Base-by-base conservation (phyloP, 2,797 vertebrate genomes). In the Morus bassanus region DNA sequence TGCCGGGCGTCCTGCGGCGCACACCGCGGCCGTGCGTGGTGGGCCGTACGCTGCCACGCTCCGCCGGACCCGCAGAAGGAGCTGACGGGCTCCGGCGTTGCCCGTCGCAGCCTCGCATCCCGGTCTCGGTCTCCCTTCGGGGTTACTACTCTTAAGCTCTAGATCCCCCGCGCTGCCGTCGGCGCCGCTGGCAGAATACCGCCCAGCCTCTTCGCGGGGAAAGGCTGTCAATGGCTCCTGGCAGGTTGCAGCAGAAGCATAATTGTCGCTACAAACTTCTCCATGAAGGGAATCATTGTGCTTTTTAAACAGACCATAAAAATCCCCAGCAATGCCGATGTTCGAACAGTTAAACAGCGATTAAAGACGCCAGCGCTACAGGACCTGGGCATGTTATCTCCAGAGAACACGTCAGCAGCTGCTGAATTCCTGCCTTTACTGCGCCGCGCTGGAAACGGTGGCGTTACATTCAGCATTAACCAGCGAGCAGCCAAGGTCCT, bases 81-180 rank as follows among this genome's bases (percentile, higher is more conserved):
- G 54, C 68, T 2, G n/a, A 4, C 1, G 9, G 48, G n/a, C 59
- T 35, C 50, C 2, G 39, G 30, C 4, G 2, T 16, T 11, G 39
- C 78, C 27, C 1, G 2, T 19, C 7, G 2, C 59, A 39, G 33
- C 41, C 50, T 51, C 3, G 0, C 16, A 19, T 11, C 25, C 43
- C 39, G 4, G 35, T 22, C 48, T 23, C 15, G 30, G 23, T 37
- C 33, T 9, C 31, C 39, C 39, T n/a, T 22, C 39, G 8, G 4
- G 25, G 18, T 25, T n/a, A 23, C 30, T 13, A 2, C 37, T 25
- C 48, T 11, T 9, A 19, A 39, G 57, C 75, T 16, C 30, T 22
- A 16, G 37, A 11, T 39, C 28, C n/a, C 28, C 21, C 7, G 11
- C 21, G 21, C 43, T 45, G 43, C 43, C 43, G 18, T 45, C 43